Evolutionary conservation across 2,888 invertebrate genomes (phyloP), one percentile per base, ranked within the genome.

Genomic region (Thyatira batis): DNA sequence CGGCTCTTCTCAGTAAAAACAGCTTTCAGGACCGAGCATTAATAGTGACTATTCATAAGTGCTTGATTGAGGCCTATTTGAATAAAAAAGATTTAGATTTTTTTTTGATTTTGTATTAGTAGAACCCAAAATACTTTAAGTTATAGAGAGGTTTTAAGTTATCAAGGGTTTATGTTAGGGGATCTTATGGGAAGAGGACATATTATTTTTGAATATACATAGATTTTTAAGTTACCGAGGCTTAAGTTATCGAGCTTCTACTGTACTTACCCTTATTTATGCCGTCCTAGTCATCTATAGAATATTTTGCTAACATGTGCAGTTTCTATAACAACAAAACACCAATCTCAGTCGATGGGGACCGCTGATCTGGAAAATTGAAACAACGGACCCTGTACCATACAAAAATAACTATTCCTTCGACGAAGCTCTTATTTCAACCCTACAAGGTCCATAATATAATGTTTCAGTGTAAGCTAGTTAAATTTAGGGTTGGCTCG

Each of bases 311-410:
- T 54, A 69, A 76, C 87, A 85, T 86, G 81, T 85, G 87, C 76
- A 74, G 62, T 58, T 59, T 65, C 62, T 20, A 65, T 61, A 54
- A 58, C 58, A 55, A 65, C 65, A 67, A 55, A 65, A 63, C 65
- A 63, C 59, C 79, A 82, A 85, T 85, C 83, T 76, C 83, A 45
- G 69, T 58, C 76, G 89, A 84, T 82, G 77, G 76, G 76, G 82
- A 58, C 74, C 88, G 73, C 69, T 86, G 88, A 73, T 65, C 86
- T 72, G 89, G 89, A 90, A 91, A 91, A 91, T 91, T 90, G 86
- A 84, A 87, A 87, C 80, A 76, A 81, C 80, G 83, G 61, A 43
- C 20, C 20, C 13, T 9, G 8, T 55, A 63, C 61, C 30, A 58
- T 27, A 1, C 30, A 53, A 45, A 20, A 25, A 49, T 51, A n/a